phyloP scores from a whole-genome alignment of 2,888 invertebrate species.

The Himalopsyche tibetana region DNA sequence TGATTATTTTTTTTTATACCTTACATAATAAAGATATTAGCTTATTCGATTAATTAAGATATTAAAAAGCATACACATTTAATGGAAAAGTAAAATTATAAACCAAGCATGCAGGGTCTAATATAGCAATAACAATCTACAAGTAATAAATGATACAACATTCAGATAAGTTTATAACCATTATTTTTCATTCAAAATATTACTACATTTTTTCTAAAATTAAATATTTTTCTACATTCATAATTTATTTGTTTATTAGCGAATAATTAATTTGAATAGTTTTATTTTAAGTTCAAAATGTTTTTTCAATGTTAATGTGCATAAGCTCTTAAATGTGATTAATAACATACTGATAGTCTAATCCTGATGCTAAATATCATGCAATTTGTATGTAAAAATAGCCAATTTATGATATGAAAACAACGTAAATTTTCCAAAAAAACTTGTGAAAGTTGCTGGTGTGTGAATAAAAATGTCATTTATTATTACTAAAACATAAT shows the following conservation, averaged over 20 bases:
- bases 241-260: background rate
- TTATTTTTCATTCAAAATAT: background rate
- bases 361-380: background rate
- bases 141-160: slow-evolving; percentile 10
- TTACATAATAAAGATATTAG: too few species aligned
- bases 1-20: too few species aligned
- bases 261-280: background rate
- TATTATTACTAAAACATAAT: too few species aligned
- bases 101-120: too few species aligned
- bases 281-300: background rate
- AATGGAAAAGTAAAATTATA: too few species aligned
- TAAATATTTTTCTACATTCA: background rate
- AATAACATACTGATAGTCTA: background rate
- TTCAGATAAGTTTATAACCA: slow-evolving; percentile 26
- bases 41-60: too few species aligned
- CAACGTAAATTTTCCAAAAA: background rate
- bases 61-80: too few species aligned
- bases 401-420: background rate
- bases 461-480: too few species aligned
- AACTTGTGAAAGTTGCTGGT: too few species aligned
- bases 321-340: background rate
- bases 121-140: background rate
- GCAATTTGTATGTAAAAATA: background rate
- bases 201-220: background rate
- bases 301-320: background rate